A percentile compares a stretch with the other conserved stretches of the same genome.
phyloP scores from a whole-genome alignment of 2,113 vertebrate genomes.

The Sander vitreus region DNA sequence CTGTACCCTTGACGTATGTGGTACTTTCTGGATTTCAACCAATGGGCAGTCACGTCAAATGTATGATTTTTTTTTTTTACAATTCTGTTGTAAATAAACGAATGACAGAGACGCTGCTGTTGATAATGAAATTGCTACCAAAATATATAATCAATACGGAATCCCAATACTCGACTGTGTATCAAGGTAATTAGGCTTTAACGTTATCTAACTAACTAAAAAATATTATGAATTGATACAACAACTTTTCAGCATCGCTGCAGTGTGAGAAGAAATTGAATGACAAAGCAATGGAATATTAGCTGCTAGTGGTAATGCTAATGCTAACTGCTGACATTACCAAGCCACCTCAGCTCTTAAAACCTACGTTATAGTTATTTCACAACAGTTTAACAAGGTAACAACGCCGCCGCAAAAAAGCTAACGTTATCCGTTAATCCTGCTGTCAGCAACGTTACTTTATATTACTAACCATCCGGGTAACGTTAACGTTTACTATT shows the following conservation, averaged over 20 bases:
- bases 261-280: conserved; percentile 42
- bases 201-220: background rate
- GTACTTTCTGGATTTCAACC: conserved; percentile 78
- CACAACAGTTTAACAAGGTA: background rate
- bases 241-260: background rate
- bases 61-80: conserved; percentile 48
- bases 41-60: conserved; percentile 66
- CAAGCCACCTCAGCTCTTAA: conserved; percentile 13
- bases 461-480: background rate
- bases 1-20: conserved; percentile 55
- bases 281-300: conserved; percentile 70
- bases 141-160: conserved; percentile 31
- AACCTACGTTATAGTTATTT: background rate
- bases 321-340: conserved; percentile 64
- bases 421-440: background rate
- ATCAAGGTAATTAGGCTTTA: conserved; percentile 59
- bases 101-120: conserved; percentile 68
- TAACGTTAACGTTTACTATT: background rate
- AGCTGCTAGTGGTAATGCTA: conserved; percentile 70
- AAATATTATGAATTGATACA: background rate
- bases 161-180: conserved; percentile 24
- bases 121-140: conserved; percentile 43
- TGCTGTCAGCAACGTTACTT: background rate
- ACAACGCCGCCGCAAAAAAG: background rate
- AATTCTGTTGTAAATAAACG: conserved; percentile 85